Conservation (phyloP, 2,888 invertebrate species). For the Heteromyza rotundicornis region DNA sequence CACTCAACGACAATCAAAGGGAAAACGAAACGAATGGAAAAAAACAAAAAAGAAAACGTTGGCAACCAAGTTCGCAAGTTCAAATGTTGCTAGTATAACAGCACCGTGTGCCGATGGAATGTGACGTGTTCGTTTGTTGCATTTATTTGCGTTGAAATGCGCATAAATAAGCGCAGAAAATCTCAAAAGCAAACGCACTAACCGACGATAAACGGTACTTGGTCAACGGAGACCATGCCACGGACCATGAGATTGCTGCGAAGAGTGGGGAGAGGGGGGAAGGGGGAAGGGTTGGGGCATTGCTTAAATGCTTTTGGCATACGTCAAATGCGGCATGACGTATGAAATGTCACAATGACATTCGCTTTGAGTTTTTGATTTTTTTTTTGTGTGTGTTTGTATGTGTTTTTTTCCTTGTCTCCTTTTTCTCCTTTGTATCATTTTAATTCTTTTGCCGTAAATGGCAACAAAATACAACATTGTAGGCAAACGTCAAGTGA, state of each 20-base stretch:
- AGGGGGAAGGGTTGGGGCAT: background rate
- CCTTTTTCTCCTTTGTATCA: background rate
- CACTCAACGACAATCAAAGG: conserved; percentile 19
- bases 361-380: background rate
- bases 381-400: too few relatives aligned
- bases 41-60: conserved; percentile 24
- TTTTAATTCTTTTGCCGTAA: background rate
- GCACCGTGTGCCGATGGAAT: background rate
- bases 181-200: conserved; percentile 25
- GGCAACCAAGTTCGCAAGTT: conserved; percentile 43
- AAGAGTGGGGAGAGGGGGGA: background rate
- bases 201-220: conserved; percentile 41
- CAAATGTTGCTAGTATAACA: conserved; percentile 30
- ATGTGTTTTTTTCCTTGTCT: background rate
- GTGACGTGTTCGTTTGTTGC: too few relatives aligned
- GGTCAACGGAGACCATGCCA: conserved; percentile 10
- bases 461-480: background rate
- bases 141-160: conserved; percentile 38
- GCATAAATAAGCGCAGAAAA: conserved; percentile 43
- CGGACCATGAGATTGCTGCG: background rate
- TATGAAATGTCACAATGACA: conserved; percentile 25
- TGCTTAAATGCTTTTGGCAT: conserved; percentile 45
- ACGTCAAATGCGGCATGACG: conserved; percentile 41
- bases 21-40: conserved; percentile 3
- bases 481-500: too few relatives aligned